phyloP scores from a whole-genome alignment of 2,888 invertebrate species.

The Diaphora mendica region DNA sequence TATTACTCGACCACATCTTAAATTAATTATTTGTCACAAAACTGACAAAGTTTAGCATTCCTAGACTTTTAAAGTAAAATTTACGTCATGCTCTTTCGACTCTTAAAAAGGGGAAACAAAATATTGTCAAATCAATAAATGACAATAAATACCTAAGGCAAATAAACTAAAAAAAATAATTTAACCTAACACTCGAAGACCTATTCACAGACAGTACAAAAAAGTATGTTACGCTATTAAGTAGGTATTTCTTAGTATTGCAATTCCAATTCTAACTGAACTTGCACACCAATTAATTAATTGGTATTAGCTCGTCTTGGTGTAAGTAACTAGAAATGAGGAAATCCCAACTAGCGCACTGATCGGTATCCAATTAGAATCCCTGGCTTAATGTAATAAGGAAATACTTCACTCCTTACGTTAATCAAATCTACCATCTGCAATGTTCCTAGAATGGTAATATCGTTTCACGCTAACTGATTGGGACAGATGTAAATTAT shows the following conservation, averaged over 20 bases:
- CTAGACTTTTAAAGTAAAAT: no score
- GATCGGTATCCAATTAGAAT: slow-evolving; percentile 25
- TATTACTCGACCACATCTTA: neutral
- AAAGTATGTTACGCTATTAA: neutral
- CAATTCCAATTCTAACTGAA: neutral
- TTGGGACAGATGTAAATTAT: neutral
- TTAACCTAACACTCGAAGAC: neutral
- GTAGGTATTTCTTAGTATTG: neutral
- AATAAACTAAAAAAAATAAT: no score
- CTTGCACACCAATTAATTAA: neutral
- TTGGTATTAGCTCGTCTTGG: neutral
- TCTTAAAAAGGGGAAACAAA: no score
- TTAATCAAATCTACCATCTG: slow-evolving; percentile 20
- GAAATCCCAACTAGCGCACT: slow-evolving; percentile 14
- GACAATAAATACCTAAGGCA: no score
- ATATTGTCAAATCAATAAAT: no score
- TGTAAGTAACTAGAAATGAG: slow-evolving; percentile 5
- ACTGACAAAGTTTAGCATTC: no score
- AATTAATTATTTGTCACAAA: neutral
- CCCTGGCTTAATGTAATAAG: slow-evolving; percentile 16
- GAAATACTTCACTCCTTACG: slow-evolving; percentile 19
- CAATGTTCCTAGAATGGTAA: slow-evolving; percentile 15
- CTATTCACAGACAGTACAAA: neutral
- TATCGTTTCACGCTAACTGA: neutral
- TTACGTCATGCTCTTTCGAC: no score